Base-by-base conservation (phyloP, 2,113 vertebrate genomes). In the Syngnathus floridae region DNA sequence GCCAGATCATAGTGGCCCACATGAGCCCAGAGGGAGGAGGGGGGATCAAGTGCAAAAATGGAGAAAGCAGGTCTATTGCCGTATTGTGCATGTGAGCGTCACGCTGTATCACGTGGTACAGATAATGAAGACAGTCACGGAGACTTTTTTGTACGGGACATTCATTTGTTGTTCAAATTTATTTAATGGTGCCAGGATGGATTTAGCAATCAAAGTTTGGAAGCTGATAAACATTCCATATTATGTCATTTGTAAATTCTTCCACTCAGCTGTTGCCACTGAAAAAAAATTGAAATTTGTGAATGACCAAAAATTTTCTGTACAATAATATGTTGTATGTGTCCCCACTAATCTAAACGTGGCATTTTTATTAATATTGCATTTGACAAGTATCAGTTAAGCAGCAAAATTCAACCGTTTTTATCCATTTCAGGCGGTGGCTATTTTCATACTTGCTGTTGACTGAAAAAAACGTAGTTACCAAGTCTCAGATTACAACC, bases 71-170 rank as follows among this genome's bases (percentile, higher is more conserved):
- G 35, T 36, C 64, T 46, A 70, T 73, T 75, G 61, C 13, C 67
- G 67, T 4, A 22, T 13, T 14, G 55, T 55, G 55, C 31, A 2
- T 35, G 36, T 76, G 63, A 71, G 22, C 1, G 37, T 79, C 82
- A 84, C 52, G 68, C 71, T 74, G 65, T 7, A 70, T 26, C 56
- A 59, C 56, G 62, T 49, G 70, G 52, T 55, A 31, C 38, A 45
- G 19, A 60, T 62, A 21, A 65, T 31, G 12, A 66, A 38, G 21
- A 41, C 31, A 35, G 54, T 5, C 1, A 69, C 31, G 64, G 54
- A 67, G 45, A 55, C 26, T 40, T 21, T 41, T 16, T 40, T 41
- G 4, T 22, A 41, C 41, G 58, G n/a, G 40, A 5, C 58, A 40
- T 40, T 60, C 37, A 60, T 60, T 60, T 60, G 37, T 41, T 59